Evolutionary conservation across 2,888 invertebrate species (phyloP).

Genomic region (Galeruca laticollis): DNA sequence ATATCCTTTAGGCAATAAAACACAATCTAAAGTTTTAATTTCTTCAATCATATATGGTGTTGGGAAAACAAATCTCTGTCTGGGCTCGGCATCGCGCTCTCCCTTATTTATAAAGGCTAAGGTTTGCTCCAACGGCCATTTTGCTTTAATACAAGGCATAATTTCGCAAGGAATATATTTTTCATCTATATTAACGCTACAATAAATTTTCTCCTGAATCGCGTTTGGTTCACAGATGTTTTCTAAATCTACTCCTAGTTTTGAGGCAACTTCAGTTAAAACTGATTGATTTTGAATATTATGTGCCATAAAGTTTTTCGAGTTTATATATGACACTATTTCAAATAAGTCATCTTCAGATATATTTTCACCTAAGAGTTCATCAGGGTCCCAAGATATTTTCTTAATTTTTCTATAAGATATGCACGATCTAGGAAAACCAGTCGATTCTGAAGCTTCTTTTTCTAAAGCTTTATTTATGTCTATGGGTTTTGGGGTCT

Average conservation of each 20-base stretch:
- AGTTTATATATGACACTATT: conserved; percentile 71
- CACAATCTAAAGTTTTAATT: conserved; percentile 76
- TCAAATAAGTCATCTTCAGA: conserved; percentile 55
- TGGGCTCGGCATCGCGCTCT: conserved; percentile 69
- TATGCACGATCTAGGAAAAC: conserved; percentile 69
- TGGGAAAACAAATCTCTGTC: conserved; percentile 76
- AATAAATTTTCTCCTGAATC: conserved; percentile 77
- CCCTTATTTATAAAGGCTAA: conserved; percentile 76
- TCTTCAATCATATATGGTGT: conserved; percentile 75
- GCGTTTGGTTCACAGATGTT: conserved; percentile 71
- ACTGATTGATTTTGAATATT: conserved; percentile 76
- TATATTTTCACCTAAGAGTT: conserved; percentile 48
- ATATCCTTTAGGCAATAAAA: conserved; percentile 79
- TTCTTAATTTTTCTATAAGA: conserved; percentile 66
- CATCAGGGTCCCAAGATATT: conserved; percentile 58
- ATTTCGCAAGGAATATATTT: conserved; percentile 73
- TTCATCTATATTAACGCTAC: conserved; percentile 60
- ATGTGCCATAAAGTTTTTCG: conserved; percentile 76
- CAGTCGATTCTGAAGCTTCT: conserved; percentile 55
- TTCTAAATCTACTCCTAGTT: conserved; percentile 71
- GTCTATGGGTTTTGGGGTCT: conserved; percentile 50
- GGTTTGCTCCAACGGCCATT: conserved; percentile 80
- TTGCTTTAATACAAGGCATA: conserved; percentile 76
- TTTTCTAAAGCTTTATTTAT: conserved; percentile 40
- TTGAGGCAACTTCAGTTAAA: conserved; percentile 71